Percentiles rank a stretch among this genome's conserved stretches.
phyloP scores from a whole-genome alignment of 2,888 invertebrate genomes.

The Nomada goodeniana region DNA sequence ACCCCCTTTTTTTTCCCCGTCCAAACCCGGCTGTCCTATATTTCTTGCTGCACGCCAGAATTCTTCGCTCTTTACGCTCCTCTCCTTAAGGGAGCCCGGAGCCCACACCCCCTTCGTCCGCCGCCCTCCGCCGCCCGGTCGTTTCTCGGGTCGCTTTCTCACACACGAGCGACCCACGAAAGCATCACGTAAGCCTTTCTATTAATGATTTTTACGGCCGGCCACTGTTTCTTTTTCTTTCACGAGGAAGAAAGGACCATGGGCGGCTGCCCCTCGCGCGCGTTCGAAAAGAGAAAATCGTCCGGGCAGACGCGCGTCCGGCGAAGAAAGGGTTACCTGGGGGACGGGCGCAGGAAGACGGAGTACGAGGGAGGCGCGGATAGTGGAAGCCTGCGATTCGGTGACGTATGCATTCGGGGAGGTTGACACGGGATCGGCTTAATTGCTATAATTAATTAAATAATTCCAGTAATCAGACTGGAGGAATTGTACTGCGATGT shows the following conservation, averaged over 20 bases:
- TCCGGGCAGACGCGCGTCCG: conserved; percentile 20
- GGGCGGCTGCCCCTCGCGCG: conserved; percentile 38
- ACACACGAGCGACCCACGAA: conserved; percentile 50
- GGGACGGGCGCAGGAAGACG: neutral
- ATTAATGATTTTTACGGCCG: conserved; percentile 77
- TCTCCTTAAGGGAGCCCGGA: conserved; percentile 63
- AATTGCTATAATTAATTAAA: conserved; percentile 75
- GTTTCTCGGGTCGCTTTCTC: conserved; percentile 54
- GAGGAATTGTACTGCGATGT: conserved; percentile 41
- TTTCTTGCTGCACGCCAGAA: conserved; percentile 74
- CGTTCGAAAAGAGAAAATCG: conserved; percentile 28
- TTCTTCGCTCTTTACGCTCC: conserved; percentile 75
- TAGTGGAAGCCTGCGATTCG: conserved; percentile 16
- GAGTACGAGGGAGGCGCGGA: neutral
- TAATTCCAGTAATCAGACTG: conserved; percentile 70
- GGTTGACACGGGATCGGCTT: conserved; percentile 64
- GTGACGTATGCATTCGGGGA: conserved; percentile 62
- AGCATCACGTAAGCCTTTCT: conserved; percentile 72
- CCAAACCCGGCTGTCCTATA: conserved; percentile 71
- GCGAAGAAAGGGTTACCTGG: neutral
- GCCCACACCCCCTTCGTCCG: conserved; percentile 48
- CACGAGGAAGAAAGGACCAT: conserved; percentile 62
- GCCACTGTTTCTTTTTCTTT: conserved; percentile 65
- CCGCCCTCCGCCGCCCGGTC: conserved; percentile 22
- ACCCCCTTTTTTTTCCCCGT: conserved; percentile 74